phyloP scores from a whole-genome alignment of 2,888 invertebrate genomes.

The Carterocephalus palaemon region DNA sequence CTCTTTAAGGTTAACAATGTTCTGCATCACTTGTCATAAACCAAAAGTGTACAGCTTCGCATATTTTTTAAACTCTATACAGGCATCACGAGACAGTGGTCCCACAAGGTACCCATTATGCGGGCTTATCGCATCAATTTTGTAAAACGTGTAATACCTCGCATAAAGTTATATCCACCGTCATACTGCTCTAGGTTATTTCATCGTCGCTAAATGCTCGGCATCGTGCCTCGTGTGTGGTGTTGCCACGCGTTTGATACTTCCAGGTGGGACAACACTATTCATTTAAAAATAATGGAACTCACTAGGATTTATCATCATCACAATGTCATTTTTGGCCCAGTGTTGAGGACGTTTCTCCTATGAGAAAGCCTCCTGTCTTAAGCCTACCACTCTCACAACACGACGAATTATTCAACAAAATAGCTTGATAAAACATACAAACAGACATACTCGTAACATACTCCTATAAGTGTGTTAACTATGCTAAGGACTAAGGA shows the following conservation, averaged over 20 bases:
- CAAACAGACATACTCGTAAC: too few species aligned
- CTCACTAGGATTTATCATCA: too few species aligned
- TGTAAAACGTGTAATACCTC: slow-evolving; percentile 37
- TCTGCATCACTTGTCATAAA: not conserved
- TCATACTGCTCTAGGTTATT: slow-evolving; percentile 62
- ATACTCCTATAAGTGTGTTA: too few species aligned
- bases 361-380: too few species aligned
- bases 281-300: too few species aligned
- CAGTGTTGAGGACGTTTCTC: too few species aligned
- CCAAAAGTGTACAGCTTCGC: slow-evolving; percentile 5
- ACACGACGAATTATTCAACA: too few species aligned
- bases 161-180: slow-evolving; percentile 48
- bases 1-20: too few species aligned
- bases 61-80: slow-evolving; percentile 15
- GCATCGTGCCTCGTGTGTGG: slow-evolving; percentile 30
- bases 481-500: too few species aligned
- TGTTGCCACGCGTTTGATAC: slow-evolving; percentile 2
- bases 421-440: too few species aligned
- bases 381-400: too few species aligned
- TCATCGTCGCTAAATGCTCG: slow-evolving; percentile 63
- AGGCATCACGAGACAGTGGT: slow-evolving; percentile 8
- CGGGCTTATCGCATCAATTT: slow-evolving; percentile 38
- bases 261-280: not conserved
- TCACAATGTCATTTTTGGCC: too few species aligned
- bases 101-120: slow-evolving; percentile 23